Conservation (phyloP, 2,113 vertebrate genomes). For the Myiozetetes cayanensis region DNA sequence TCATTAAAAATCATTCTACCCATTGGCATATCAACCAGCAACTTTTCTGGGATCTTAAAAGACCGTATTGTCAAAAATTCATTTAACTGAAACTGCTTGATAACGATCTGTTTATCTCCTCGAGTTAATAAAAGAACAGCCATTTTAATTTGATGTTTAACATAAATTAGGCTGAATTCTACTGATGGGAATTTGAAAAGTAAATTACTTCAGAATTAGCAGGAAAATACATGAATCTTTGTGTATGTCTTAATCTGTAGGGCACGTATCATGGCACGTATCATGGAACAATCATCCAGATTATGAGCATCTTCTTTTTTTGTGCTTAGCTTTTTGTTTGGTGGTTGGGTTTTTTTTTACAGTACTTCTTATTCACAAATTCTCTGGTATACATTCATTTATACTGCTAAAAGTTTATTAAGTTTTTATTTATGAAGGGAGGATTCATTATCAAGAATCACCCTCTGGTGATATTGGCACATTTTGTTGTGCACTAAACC, state of each 20-base stretch:
- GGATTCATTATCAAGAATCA: background rate
- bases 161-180: background rate
- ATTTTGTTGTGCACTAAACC: background rate
- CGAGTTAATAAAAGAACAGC: background rate
- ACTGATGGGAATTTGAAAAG: background rate
- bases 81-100: background rate
- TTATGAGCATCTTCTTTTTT: background rate
- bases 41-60: background rate
- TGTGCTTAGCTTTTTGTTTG: background rate
- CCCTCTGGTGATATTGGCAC: background rate
- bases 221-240: background rate
- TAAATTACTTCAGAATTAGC: background rate
- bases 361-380: background rate
- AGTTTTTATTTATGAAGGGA: background rate
- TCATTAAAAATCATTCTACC: background rate
- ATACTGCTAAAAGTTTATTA: background rate
- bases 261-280: accelerated
- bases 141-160: background rate
- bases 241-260: background rate
- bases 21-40: background rate
- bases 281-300: background rate
- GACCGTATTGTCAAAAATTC: background rate
- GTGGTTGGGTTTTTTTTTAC: background rate
- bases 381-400: background rate
- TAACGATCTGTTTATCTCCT: background rate